These are phyloP conservation scores for Sterna hirundo DNA, from an alignment of 2,113 vertebrate genomes.

Conservation along the genomic window DNA sequence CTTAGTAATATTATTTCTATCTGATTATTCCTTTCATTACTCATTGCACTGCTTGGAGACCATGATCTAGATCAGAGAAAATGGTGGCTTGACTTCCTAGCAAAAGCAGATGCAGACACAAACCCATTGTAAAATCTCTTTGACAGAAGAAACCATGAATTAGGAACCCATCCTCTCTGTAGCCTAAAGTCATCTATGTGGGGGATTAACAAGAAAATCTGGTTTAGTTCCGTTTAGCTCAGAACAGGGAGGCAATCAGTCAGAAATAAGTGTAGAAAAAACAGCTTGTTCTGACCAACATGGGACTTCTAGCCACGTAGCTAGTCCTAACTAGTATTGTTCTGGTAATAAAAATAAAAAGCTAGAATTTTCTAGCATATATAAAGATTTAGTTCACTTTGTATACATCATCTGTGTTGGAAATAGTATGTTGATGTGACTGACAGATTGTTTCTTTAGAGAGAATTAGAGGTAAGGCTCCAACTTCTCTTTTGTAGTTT, in stretches of 20 bases:
- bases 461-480: neutral
- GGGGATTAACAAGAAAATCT: neutral
- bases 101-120: neutral
- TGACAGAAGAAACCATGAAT: neutral
- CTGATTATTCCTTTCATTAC: neutral
- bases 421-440: neutral
- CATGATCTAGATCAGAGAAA: neutral
- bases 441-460: neutral
- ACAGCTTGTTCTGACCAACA: neutral
- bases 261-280: neutral
- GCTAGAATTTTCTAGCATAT: neutral
- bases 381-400: neutral
- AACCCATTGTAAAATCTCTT: neutral
- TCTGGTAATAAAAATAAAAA: neutral
- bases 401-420: neutral
- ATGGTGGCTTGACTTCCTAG: neutral
- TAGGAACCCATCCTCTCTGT: neutral
- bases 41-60: neutral
- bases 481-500: neutral
- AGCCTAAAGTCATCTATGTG: neutral
- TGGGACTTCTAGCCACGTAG: rapidly evolving
- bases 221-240: neutral
- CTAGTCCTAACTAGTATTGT: neutral
- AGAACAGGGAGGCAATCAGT: neutral
- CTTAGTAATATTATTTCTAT: neutral